Evolutionary conservation across 2,113 vertebrate genomes (phyloP), one percentile per base, ranked within the genome.

Genomic region (Grallaria varia): DNA sequence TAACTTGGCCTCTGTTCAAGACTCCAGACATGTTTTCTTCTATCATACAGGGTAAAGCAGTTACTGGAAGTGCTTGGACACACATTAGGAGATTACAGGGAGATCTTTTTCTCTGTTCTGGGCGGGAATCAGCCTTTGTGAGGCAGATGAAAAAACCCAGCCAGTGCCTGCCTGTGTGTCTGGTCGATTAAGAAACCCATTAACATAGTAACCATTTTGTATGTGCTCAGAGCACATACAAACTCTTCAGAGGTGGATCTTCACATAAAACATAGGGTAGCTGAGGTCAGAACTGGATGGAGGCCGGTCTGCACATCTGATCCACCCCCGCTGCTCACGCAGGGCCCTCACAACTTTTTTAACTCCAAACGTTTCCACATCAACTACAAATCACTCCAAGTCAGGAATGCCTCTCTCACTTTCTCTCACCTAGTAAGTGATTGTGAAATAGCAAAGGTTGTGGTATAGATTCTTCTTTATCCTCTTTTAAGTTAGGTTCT

Each of bases 381-480:
- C 39, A 23, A 50, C 40, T n/a, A 37, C 31, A 78, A 72, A 72
- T 19, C 17, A 58, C 20, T 64, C 5, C 0, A 0, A 84, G n/a
- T 67, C 42, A 76, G 91, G 85, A 69, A 67, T 18, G 9, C 33
- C 31, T 52, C 52, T 33, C 33, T 84, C n/a, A 4, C 37, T 81
- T 28, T n/a, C 17, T 72, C 30, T 75, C 3, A 9, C 39, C 73
- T 49, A 73, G 44, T 23, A 81, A 78, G 37, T 22, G 25, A 72
- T 25, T 20, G 23, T 59, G 50, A 87, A 94, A 89, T 4, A 90
- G 30, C 25, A 14, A 4, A 64, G 64, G 15, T 73, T 66, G 14
- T 69, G 33, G n/a, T 52, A n/a, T 1, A 64, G 49, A 45, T 49
- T 76, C 28, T 67, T 45, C 58, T 84, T 87, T 39, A 67, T 50